phyloP scores from a whole-genome alignment of 2,797 vertebrate species.

The Austrolebias charrua region DNA sequence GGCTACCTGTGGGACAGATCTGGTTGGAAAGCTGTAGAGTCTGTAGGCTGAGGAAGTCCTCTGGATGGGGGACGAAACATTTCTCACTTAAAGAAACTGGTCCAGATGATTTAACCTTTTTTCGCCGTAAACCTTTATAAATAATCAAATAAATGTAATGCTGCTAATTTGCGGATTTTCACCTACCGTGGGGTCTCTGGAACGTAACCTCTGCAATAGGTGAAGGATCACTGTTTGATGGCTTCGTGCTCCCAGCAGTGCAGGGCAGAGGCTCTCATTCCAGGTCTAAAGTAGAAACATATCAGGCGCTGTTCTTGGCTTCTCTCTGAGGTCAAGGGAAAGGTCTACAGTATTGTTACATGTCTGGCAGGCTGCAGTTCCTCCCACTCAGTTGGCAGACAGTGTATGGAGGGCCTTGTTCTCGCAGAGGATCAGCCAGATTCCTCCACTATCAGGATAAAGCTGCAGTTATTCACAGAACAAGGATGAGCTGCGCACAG shows the following conservation, averaged over 20 bases:
- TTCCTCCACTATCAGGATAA: constrained; percentile 33
- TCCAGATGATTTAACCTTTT: no score
- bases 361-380: constrained; percentile 48
- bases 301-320: constrained; percentile 30
- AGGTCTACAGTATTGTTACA: constrained; percentile 68
- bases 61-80: no score
- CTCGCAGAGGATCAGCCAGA: constrained; percentile 34
- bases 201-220: no score
- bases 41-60: no score
- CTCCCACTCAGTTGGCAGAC: constrained; percentile 58
- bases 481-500: constrained; percentile 27
- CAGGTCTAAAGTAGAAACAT: constrained; percentile 16
- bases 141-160: no score
- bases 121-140: no score
- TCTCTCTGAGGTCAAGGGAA: constrained; percentile 69
- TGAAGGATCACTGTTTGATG: no score
- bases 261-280: constrained; percentile 15
- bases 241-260: constrained; percentile 6
- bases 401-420: constrained; percentile 65
- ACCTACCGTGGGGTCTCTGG: no score
- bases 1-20: no score
- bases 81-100: no score
- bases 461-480: constrained; percentile 25
- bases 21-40: no score
- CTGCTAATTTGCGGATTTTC: no score